Evolutionary conservation across 30 jellyfish, hydroid and myxozoan species (phyloP).

Genomic region (Turritopsis rubra): DNA sequence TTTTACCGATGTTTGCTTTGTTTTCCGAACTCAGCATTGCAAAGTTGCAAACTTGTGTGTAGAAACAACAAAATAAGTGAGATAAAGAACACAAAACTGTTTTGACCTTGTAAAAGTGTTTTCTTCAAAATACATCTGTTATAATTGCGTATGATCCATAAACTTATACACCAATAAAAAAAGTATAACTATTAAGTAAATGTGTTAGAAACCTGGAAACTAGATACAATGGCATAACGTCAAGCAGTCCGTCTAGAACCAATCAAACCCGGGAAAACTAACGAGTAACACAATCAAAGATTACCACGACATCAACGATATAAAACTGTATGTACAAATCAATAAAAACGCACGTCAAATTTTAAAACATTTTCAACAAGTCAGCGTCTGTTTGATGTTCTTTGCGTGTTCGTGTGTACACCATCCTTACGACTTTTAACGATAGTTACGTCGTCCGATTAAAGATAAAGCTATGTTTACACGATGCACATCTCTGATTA

Average conservation of each 20-base stretch:
- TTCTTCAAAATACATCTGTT: background rate
- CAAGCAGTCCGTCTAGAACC: background rate
- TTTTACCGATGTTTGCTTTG: too few species aligned
- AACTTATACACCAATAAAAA: background rate
- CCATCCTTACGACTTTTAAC: background rate
- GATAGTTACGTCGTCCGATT: background rate
- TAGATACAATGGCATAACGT: background rate
- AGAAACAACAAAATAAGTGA: too few species aligned
- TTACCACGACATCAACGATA: background rate
- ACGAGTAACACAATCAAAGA: too few species aligned
- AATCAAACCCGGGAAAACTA: too few species aligned
- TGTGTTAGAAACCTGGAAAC: background rate
- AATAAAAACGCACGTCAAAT: background rate
- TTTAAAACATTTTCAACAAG: background rate
- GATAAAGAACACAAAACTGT: too few species aligned
- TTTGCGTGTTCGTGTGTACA: background rate
- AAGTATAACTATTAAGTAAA: background rate
- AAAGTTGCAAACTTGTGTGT: too few species aligned
- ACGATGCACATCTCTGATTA: background rate
- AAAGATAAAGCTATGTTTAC: background rate
- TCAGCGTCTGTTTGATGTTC: too few species aligned
- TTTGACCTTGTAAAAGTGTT: background rate
- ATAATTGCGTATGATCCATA: background rate
- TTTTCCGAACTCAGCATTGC: too few species aligned
- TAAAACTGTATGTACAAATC: background rate